Percentiles rank a stretch among this genome's conserved stretches.
Conservation (phyloP, 2,888 invertebrate genomes). For the Sinotaia quadrata region DNA sequence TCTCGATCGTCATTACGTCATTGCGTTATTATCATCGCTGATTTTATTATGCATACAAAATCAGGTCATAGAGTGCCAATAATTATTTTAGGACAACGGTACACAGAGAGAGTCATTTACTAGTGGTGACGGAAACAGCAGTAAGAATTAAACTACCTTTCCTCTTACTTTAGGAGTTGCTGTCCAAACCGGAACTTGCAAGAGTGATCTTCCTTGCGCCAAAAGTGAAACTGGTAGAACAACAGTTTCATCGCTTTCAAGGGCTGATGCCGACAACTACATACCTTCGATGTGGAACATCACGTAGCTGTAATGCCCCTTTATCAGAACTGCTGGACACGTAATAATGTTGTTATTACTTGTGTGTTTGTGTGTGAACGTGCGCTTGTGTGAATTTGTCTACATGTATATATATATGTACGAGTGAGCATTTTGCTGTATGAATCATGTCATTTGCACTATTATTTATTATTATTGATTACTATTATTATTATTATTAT, state of each 20-base stretch:
- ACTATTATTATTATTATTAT: neutral
- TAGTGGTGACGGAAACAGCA: too few species aligned
- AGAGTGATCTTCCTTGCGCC: neutral
- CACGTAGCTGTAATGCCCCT: neutral
- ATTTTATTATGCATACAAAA: too few species aligned
- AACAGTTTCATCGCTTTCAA: neutral
- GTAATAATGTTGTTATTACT: neutral
- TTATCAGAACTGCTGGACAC: neutral
- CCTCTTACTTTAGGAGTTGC: neutral
- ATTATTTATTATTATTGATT: neutral
- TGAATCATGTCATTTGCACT: too few species aligned
- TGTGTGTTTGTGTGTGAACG: neutral
- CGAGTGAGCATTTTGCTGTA: too few species aligned
- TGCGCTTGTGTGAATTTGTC: neutral
- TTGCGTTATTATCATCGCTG: too few species aligned
- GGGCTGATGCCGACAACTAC: neutral
- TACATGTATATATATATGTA: neutral
- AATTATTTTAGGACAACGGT: too few species aligned
- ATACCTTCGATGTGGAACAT: conserved; percentile 2
- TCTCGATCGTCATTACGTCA: too few species aligned
- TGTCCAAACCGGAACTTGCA: neutral
- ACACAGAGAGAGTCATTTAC: too few species aligned
- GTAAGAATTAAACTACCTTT: neutral
- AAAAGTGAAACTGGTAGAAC: neutral
- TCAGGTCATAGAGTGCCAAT: too few species aligned